Percentiles rank a stretch among this genome's conserved stretches.
Conservation (phyloP, 2,797 vertebrate species). For the Meriones psammophilus region DNA sequence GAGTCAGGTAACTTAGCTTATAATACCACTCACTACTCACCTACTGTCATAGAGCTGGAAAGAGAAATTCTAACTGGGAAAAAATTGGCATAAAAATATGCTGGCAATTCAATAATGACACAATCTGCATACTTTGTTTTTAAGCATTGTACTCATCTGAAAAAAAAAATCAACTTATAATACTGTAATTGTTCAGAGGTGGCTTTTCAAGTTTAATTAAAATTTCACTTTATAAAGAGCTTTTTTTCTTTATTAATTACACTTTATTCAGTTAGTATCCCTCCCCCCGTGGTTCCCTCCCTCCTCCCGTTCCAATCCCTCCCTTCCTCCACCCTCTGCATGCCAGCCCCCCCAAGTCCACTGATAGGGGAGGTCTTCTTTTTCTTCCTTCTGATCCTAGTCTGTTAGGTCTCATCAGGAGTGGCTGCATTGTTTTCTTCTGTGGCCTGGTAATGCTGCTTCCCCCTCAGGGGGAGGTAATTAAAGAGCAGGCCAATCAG, state of each 20-base stretch:
- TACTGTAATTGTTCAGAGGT: neutral
- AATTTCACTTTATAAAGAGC: constrained; percentile 2
- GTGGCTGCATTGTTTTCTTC: no score
- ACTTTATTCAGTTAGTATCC: no score
- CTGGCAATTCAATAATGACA: neutral
- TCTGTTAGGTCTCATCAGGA: no score
- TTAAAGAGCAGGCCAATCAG: no score
- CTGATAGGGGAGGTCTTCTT: no score
- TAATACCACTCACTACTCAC: neutral
- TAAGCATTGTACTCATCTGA: neutral
- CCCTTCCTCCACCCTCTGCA: no score
- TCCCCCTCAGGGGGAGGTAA: no score
- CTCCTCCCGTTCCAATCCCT: no score
- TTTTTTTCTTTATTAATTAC: neutral
- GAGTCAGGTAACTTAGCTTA: neutral
- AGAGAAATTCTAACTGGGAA: constrained; percentile 18
- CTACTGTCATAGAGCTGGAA: neutral
- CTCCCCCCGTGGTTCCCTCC: no score
- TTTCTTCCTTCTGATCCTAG: no score
- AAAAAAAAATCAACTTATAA: constrained; percentile 14
- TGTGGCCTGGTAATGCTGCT: no score
- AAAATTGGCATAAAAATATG: constrained; percentile 28
- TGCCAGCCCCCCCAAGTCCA: no score
- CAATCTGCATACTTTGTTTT: neutral
- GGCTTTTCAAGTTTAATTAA: constrained; percentile 41